Evolutionary conservation across 1,140 invertebrate species (phyloP), one percentile per base, ranked within the genome.

Genomic region (Papilio aristodemus): DNA sequence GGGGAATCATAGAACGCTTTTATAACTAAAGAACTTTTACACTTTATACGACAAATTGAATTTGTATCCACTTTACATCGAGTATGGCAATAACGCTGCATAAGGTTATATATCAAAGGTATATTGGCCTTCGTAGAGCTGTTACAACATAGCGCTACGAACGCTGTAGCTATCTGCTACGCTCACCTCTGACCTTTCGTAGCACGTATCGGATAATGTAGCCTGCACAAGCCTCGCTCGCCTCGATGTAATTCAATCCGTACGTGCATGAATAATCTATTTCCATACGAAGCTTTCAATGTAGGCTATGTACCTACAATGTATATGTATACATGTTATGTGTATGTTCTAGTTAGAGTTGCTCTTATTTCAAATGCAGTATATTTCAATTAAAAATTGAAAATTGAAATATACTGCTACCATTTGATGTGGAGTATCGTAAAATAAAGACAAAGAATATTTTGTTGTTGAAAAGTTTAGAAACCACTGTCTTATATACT

Each of bases 101-200:
- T 54, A 54, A 54, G 19, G 10, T 54, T 54, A 54, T 43, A n/a
- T 54, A 43, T 64, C 19, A 43, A 64, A 25, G 62, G 62, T 17
- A 62, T 64, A 64, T 64, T 64, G 8, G 62, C 62, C 19, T 64
- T 67, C 67, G 37, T 64, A 64, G 11, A 27, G 36, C 22, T 22
- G 38, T 64, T 64, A 64, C 38, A 43, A 32, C 73, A 72, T 81
- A 79, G 71, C 70, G 41, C 46, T 54, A 38, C 62, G 38, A 62
- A 62, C 14, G 32, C 38, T 64, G 62, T 64, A 64, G 37, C 37
- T 64, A 64, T 64, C 62, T 72, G 72, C 75, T 76, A 77, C 76
- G 58, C 46, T 76, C 70, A 85, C 76, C 79, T 79, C 54, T 85
- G 79, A 84, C 84, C 83, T 86, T 87, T 85, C 62, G 58, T 68